phyloP scores from a whole-genome alignment of 2,797 vertebrate genomes.

The Chaunax sp. region DNA sequence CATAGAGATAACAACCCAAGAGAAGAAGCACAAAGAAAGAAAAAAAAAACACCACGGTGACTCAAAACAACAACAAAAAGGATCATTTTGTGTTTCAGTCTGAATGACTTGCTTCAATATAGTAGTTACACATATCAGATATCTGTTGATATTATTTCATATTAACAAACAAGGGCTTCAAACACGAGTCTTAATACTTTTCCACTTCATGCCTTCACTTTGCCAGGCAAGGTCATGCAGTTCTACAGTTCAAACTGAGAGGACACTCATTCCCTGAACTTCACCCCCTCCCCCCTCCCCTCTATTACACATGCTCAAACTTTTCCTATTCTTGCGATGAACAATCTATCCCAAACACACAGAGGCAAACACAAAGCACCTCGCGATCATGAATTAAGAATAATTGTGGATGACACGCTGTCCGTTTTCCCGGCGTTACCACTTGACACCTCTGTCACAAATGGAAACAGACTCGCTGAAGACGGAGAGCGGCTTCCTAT shows the following conservation, averaged over 20 bases:
- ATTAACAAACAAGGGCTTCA: background rate
- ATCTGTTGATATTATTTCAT: background rate
- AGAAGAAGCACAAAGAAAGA: too few relatives aligned
- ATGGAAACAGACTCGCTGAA: conserved; percentile 34
- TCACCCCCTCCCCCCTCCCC: conserved; percentile 30
- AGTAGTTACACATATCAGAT: background rate
- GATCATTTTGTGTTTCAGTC: rapidly evolving
- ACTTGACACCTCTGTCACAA: conserved; percentile 30
- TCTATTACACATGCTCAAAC: too few relatives aligned
- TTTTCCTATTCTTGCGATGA: background rate
- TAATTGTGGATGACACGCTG: conserved; percentile 37
- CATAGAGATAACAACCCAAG: too few relatives aligned
- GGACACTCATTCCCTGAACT: conserved; percentile 38
- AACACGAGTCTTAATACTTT: too few relatives aligned
- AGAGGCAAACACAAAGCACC: conserved; percentile 15
- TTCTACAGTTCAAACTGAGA: conserved; percentile 5
- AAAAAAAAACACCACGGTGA: too few relatives aligned
- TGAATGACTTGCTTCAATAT: too few relatives aligned
- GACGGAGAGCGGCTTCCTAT: conserved; percentile 40
- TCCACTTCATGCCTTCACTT: background rate
- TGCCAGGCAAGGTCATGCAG: background rate
- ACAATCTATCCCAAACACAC: conserved; percentile 24
- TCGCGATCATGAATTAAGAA: conserved; percentile 25
- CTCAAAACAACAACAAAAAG: background rate
- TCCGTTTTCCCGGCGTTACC: conserved; percentile 50